These are phyloP conservation scores for Carapus acus DNA, from an alignment of 2,797 vertebrate genomes.

Conservation along the genomic window DNA sequence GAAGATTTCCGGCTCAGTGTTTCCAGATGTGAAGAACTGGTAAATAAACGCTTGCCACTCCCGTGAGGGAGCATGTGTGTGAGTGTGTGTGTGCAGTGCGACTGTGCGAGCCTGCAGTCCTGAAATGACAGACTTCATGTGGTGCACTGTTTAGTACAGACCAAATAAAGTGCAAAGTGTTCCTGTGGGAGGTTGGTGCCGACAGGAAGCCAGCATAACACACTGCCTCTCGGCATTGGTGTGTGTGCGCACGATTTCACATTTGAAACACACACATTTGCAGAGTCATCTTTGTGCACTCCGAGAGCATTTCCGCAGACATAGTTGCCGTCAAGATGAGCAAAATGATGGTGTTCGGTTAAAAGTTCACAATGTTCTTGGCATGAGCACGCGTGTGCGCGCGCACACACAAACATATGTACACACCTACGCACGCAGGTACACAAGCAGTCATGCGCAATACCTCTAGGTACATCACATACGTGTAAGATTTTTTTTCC, in stretches of 20 bases:
- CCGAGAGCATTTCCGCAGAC: conserved; percentile 1
- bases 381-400: no score
- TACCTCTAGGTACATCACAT: no score
- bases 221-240: conserved; percentile 19
- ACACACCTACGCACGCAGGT: no score
- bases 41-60: no score
- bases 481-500: no score
- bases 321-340: neutral
- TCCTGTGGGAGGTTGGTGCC: conserved; percentile 48
- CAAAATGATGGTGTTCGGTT: neutral
- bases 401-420: no score
- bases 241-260: neutral
- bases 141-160: conserved; percentile 48
- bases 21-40: no score
- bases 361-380: neutral
- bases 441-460: no score
- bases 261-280: conserved; percentile 13
- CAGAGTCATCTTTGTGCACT: conserved; percentile 3
- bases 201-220: conserved; percentile 41
- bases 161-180: conserved; percentile 41
- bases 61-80: conserved; percentile 15
- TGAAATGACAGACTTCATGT: conserved; percentile 35
- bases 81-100: conserved; percentile 29
- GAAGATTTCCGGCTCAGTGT: no score
- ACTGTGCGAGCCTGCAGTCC: conserved; percentile 10